Percentiles rank a stretch among this genome's conserved stretches.
phyloP scores from a whole-genome alignment of 2,888 invertebrate genomes.

The Cataglyphis albicans region DNA sequence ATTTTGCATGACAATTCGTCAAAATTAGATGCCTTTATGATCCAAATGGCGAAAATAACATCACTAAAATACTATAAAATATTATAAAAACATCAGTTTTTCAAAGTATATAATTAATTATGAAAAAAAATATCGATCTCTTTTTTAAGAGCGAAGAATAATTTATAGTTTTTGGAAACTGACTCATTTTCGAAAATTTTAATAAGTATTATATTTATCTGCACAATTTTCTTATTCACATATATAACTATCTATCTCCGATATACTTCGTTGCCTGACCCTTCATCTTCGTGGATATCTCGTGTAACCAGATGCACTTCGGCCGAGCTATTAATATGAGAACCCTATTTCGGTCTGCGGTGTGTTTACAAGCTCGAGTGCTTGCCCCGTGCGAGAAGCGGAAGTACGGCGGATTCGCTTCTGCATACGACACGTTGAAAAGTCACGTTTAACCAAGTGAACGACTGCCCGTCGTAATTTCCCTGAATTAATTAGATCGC shows the following conservation, averaged over 20 bases:
- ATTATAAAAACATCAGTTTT: background rate
- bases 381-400: conserved; percentile 64
- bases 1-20: background rate
- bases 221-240: background rate
- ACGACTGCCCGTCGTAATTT: conserved; percentile 45
- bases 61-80: background rate
- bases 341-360: conserved; percentile 77
- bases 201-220: conserved; percentile 17
- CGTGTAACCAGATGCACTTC: conserved; percentile 70
- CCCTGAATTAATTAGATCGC: conserved; percentile 45
- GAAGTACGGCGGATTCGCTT: conserved; percentile 70
- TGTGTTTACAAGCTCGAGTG: conserved; percentile 79
- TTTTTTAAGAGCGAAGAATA: background rate
- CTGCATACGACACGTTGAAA: conserved; percentile 51
- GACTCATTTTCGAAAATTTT: background rate
- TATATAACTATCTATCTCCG: background rate
- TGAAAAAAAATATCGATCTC: background rate
- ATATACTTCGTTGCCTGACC: conserved; percentile 18
- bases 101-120: background rate
- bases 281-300: conserved; percentile 45
- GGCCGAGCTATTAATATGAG: conserved; percentile 78
- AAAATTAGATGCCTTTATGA: background rate
- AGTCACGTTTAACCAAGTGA: conserved; percentile 44
- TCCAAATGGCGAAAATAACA: background rate
- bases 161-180: background rate